phyloP scores from a whole-genome alignment of 2,797 vertebrate species.

The Gymnoscopelus microlampas region DNA sequence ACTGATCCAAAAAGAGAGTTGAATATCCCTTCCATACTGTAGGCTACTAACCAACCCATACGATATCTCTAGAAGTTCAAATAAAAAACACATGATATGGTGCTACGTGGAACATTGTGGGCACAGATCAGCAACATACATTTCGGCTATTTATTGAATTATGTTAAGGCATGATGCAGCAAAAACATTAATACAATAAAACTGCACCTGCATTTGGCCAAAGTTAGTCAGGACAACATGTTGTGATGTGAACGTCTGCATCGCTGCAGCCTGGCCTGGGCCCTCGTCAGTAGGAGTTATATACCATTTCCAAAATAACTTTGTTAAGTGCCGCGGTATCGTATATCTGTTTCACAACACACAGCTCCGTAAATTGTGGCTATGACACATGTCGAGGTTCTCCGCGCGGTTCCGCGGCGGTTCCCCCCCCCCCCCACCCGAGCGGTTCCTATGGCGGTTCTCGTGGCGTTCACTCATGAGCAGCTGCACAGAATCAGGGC shows the following conservation, averaged over 20 bases:
- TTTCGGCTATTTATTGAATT: slow-evolving; percentile 6
- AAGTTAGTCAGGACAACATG: slow-evolving; percentile 6
- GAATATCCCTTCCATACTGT: too few relatives aligned
- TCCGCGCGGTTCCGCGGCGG: slow-evolving; percentile 74
- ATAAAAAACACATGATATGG: neutral
- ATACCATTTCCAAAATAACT: slow-evolving; percentile 81
- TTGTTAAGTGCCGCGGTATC: slow-evolving; percentile 76
- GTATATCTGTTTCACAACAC: slow-evolving; percentile 83
- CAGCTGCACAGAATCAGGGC: slow-evolving; percentile 73
- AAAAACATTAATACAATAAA: slow-evolving; percentile 23
- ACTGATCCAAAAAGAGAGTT: too few relatives aligned
- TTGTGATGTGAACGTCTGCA: slow-evolving; percentile 61
- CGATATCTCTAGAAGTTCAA: neutral
- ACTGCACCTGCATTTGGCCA: slow-evolving; percentile 22
- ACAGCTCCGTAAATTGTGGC: slow-evolving; percentile 84
- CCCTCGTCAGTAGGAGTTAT: slow-evolving; percentile 50
- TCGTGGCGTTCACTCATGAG: slow-evolving; percentile 65
- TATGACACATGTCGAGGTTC: slow-evolving; percentile 83
- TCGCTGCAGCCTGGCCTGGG: slow-evolving; percentile 54
- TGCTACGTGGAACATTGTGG: neutral
- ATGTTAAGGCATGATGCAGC: slow-evolving; percentile 12
- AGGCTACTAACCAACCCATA: too few relatives aligned
- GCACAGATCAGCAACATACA: neutral
- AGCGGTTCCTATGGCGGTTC: slow-evolving; percentile 74
- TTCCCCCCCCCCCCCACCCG: slow-evolving; percentile 39